phyloP scores from a whole-genome alignment of 2,888 invertebrate species.

The Dioctria rufipes region DNA sequence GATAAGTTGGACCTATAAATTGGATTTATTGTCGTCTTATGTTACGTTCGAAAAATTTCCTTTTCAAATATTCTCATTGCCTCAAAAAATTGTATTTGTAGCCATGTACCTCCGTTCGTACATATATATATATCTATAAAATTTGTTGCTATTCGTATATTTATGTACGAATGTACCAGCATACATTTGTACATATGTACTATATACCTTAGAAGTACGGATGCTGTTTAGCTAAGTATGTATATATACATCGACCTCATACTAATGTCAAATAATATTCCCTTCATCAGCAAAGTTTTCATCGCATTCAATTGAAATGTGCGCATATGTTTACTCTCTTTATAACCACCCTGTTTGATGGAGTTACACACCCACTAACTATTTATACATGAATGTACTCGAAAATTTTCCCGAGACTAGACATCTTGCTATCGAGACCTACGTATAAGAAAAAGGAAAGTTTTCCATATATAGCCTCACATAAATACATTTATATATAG shows the following conservation, averaged over 20 bases:
- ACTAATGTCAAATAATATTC: too few relatives aligned
- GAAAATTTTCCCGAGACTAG: neutral
- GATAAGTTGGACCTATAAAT: slow-evolving; percentile 2
- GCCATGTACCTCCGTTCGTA: too few relatives aligned
- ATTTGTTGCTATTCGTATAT: too few relatives aligned
- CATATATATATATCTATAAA: too few relatives aligned
- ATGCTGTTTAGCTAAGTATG: too few relatives aligned
- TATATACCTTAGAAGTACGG: too few relatives aligned
- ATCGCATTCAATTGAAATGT: slow-evolving; percentile 8
- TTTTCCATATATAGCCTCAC: neutral
- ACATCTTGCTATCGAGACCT: neutral
- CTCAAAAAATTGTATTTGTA: slow-evolving; percentile 18
- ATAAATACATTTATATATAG: too few relatives aligned
- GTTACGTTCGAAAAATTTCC: slow-evolving; percentile 17
- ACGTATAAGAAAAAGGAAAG: neutral
- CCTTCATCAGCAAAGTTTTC: too few relatives aligned
- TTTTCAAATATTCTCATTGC: neutral
- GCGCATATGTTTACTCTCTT: neutral
- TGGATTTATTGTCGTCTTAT: slow-evolving; percentile 26
- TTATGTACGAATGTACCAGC: too few relatives aligned
- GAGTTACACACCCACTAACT: neutral
- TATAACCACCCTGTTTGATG: slow-evolving; percentile 9
- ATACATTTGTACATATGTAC: too few relatives aligned
- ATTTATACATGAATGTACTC: neutral
- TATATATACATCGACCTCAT: too few relatives aligned